A percentile compares a stretch with the other conserved stretches of the same genome.
phyloP scores from a whole-genome alignment of 2,113 vertebrate species.

The Chiloscyllium plagiosum region DNA sequence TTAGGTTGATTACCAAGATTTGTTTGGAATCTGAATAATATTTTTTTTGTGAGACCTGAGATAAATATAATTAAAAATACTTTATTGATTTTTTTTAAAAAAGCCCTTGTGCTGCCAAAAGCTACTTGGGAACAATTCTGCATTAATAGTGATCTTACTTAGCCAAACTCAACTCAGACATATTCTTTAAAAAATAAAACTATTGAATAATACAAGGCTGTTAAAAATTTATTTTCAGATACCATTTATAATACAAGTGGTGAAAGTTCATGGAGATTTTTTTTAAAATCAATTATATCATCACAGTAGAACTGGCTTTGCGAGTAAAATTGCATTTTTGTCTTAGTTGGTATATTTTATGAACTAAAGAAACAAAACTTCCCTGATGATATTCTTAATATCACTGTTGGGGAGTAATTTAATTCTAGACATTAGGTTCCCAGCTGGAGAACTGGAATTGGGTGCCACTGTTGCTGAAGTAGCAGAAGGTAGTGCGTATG shows the following conservation, averaged over 20 bases:
- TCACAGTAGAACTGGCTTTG: neutral
- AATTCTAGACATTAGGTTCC: too few relatives aligned
- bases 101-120: neutral
- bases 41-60: slow-evolving; percentile 76
- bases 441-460: too few relatives aligned
- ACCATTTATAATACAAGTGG: neutral
- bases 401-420: neutral
- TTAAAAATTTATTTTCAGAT: neutral
- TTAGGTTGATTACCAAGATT: slow-evolving; percentile 72
- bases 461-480: too few relatives aligned
- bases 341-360: neutral
- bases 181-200: neutral
- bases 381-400: neutral
- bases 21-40: slow-evolving; percentile 73
- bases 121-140: neutral
- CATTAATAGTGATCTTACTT: neutral
- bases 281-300: neutral
- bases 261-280: neutral
- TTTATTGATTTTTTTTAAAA: neutral
- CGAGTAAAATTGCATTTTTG: neutral
- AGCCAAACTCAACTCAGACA: neutral
- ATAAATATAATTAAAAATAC: slow-evolving; percentile 43
- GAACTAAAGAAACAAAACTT: neutral
- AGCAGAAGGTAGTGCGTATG: too few relatives aligned
- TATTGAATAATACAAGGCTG: neutral